Evolutionary conservation across 2,797 vertebrate genomes (phyloP).

Genomic region (Petrocephalus sullivani): DNA sequence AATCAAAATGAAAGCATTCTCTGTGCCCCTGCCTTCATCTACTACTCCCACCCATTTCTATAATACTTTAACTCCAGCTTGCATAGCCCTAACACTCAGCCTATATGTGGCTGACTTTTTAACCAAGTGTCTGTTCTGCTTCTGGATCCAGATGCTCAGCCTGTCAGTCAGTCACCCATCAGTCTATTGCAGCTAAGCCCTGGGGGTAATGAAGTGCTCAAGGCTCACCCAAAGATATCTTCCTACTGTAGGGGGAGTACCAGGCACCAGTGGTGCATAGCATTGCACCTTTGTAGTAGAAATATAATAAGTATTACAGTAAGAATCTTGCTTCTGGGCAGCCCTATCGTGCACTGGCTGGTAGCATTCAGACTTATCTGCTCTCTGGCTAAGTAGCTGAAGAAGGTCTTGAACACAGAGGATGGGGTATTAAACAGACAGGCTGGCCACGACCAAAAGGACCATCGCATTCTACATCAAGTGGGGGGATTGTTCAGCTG

Average conservation of each 20-base stretch:
- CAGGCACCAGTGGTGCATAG: conserved; percentile 2
- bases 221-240: not conserved
- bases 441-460: not conserved
- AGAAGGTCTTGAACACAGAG: not conserved
- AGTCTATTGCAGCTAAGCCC: not conserved
- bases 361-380: not conserved
- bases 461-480: not conserved
- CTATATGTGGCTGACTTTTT: not conserved
- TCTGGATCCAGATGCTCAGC: not conserved
- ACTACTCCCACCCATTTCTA: not conserved
- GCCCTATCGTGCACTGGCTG: not conserved
- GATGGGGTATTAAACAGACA: not conserved
- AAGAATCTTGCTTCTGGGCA: not conserved
- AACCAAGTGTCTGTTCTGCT: not conserved
- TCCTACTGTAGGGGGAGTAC: not conserved
- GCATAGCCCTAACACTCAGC: not conserved
- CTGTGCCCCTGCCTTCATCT: not conserved
- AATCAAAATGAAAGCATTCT: not conserved
- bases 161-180: not conserved
- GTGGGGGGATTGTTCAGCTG: not conserved
- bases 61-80: not conserved
- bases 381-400: not conserved
- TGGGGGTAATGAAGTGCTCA: not conserved
- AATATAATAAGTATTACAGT: not conserved
- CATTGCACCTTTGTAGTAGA: conserved; percentile 4